Base-by-base conservation (phyloP, 37 sponge, comb jelly and placozoan species). In the Mnemiopsis leidyi region DNA sequence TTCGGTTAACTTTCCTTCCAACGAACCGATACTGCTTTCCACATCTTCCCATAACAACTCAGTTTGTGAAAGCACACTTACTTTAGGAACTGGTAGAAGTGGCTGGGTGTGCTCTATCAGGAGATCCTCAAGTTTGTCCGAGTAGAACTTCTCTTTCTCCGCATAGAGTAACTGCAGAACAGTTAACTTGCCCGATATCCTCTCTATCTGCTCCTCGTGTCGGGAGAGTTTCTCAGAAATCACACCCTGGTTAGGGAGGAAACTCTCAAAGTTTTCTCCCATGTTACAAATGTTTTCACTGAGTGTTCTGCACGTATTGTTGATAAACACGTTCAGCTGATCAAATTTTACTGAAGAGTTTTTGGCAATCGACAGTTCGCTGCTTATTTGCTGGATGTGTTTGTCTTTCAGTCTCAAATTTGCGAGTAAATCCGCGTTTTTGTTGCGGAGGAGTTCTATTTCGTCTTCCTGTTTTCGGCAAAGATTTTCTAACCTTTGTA, bases 101-200 rank as follows among this genome's bases (percentile, higher is more conserved):
- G 79, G 79, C 35, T 77, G 26, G 3, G 79, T 77, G 79, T 77
- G 79, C 18, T 77, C 79, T 2, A 32, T 32, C 16, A 85, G 61
- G 7, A 85, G 48, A 18, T 18, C 0, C 30, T 85, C 90, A 2
- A 85, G 30, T 23, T 85, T 85, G 24, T 38, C n/a, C 2, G 90
- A 85, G 48, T 40, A 85, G 39, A 85, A 85, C 29, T 85, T 33
- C 61, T 85, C 90, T 39, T 85, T 85, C 24, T 85, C 90, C n/a
- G 90, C 61, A 25, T 40, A 40, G 9, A 85, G 61, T 28, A 61
- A 85, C 30, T 85, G 90, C 26, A 85, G 26, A 1, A 85, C 38
- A 23, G 23, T 23, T 18, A 85, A 13, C 16, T 33, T 85, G 0
- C 21, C 40, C 21, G 40, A 29, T 39, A 85, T 18, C 0, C 90